Evolutionary conservation across 2,113 vertebrate species (phyloP), one percentile per base, ranked within the genome.

Genomic region (Centropus bengalensis): DNA sequence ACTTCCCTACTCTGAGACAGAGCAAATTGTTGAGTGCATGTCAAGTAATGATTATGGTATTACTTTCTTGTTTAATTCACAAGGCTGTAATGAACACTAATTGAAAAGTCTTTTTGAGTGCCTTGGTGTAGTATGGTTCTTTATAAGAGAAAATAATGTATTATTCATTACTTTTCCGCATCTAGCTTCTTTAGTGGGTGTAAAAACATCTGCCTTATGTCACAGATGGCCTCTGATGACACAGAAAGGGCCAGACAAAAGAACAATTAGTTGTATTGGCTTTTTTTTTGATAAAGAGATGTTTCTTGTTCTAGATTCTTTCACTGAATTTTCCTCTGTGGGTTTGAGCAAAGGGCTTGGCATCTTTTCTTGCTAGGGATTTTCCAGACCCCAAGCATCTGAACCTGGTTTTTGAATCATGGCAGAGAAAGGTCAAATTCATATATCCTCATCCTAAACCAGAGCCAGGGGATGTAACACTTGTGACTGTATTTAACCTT

Each of bases 221-320:
- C 38, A 62, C 32, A 83, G 47, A 44, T 49, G 44, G 22, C 9
- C 23, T 62, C 19, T 86, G 8, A 8, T 69, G 67, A 33, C 24
- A 40, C 20, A 68, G 59, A 88, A 93, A 82, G 1, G 3, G 7
- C 40, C 4, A 71, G 8, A 10, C 0, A 0, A 89, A 89, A 26
- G 11, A 6, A 33, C 26, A 55, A 7, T 23, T 45, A 49, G 7
- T 30, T 12, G 68, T 8, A 36, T 33, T 5, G 44, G 36, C 36
- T 12, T 1, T 2, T 33, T 62, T 42, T 47, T 40, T n/a, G 3
- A 27, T 12, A 38, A 4, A 51, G 12, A 45, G 27, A 32, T 23
- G 3, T 23, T 82, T 93, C 13, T 21, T 51, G 3, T 62, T 88
- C 20, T 38, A 73, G 10, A 30, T 90, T 55, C 28, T 85, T 67